Conservation (phyloP, 2,888 invertebrate genomes). For the Calameuta idolon region DNA sequence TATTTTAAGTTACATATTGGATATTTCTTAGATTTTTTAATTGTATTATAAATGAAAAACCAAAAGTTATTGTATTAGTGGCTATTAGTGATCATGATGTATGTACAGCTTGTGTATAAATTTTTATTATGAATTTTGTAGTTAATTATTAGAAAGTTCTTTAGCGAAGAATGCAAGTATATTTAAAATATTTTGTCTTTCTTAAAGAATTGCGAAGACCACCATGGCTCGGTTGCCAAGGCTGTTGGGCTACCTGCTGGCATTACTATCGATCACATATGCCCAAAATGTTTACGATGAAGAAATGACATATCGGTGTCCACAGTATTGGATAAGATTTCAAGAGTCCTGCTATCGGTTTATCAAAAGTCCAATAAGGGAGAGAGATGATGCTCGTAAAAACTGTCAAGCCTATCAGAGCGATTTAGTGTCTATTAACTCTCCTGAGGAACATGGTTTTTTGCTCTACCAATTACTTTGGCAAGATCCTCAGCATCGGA, state of each 20-base stretch:
- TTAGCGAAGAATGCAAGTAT: neutral
- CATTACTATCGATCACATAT: neutral
- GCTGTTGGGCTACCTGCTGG: neutral
- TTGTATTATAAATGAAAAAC: neutral
- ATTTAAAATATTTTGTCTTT: neutral
- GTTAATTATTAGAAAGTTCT: neutral
- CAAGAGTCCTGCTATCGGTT: conserved; percentile 90
- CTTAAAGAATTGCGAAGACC: neutral
- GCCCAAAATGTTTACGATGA: conserved; percentile 51
- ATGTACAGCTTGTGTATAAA: neutral
- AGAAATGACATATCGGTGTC: conserved; percentile 72
- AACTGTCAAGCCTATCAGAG: conserved; percentile 87
- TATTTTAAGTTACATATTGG: neutral
- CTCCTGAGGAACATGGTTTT: conserved; percentile 88
- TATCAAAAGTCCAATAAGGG: conserved; percentile 86
- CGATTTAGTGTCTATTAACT: conserved; percentile 84
- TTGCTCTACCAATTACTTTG: conserved; percentile 83
- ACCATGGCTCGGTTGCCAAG: neutral
- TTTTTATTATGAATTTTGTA: neutral
- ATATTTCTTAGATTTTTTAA: neutral
- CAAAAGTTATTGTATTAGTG: neutral
- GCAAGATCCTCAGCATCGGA: conserved; percentile 86
- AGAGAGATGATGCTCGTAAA: conserved; percentile 83
- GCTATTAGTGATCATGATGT: neutral
- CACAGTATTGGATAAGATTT: conserved; percentile 87